Base-by-base conservation (phyloP, 2,113 vertebrate species). In the Arvicanthis niloticus region DNA sequence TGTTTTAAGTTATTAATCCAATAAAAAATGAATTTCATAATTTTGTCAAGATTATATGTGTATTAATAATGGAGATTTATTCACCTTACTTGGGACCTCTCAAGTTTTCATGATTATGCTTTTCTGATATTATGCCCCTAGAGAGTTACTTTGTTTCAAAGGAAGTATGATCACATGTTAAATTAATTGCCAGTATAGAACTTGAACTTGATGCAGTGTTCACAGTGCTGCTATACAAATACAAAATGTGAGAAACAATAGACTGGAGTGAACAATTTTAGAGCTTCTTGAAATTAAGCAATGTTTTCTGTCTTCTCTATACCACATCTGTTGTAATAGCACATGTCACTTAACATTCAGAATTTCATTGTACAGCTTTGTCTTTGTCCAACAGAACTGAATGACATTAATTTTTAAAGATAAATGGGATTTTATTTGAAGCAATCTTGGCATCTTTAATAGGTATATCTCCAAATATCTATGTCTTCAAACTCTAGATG, bases 61-160 rank as follows among this genome's bases (percentile, higher is more conserved):
- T 93, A 24, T 77, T 86, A 76, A 77, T 94, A 89, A 78, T 91
- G n/a, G n/a, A 13, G 1, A 70, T 90, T 73, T 75, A 45, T 80
- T 93, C 48, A 73, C 22, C 42, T 51, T 82, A 70, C n/a, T 88
- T 95, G 78, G 40, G 78, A 96, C 73, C 37, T 76, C 56, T 34
- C 60, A 84, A 40, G 7, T 82, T 91, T 96, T 89, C 7, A 7
- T 34, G 2, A 87, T 56, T 58, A 22, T 22, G n/a, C 13, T 93
- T 89, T 37, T 81, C 89, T 89, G 53, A 42, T 31, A 26, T 77
- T 34, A 72, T 53, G 76, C 77, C 34, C 10, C 37, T 67, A 29
- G 58, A 40, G 15, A 92, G 22, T 73, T 91, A 80, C 75, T 80
- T 92, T 88, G 21, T 42, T 26, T 88, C 51, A 13, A 24, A 31